These are phyloP conservation scores for Taenaris catops DNA, from an alignment of 2,888 invertebrate genomes.

Conservation along the genomic window DNA sequence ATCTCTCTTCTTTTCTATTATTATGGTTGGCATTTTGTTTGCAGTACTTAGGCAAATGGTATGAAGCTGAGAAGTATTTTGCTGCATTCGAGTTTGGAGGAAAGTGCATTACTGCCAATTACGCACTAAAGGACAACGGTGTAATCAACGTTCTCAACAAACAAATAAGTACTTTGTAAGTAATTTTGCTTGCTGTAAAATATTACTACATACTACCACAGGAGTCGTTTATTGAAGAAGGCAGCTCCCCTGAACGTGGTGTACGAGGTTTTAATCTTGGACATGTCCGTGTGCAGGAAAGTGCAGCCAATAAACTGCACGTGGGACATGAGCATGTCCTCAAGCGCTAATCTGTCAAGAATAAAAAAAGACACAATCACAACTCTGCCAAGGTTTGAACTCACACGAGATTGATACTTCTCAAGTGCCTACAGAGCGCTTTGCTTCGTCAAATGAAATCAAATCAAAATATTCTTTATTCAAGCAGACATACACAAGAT, in stretches of 20 bases:
- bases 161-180: constrained; percentile 64
- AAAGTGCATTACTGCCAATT: constrained; percentile 86
- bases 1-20: too few relatives aligned
- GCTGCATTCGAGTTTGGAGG: constrained; percentile 87
- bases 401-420: too few relatives aligned
- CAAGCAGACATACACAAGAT: too few relatives aligned
- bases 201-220: too few relatives aligned
- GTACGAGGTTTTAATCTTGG: constrained; percentile 85
- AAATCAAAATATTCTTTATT: too few relatives aligned
- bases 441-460: too few relatives aligned
- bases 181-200: constrained; percentile 25
- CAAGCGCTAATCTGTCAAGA: too few relatives aligned
- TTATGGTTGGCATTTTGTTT: constrained; percentile 29
- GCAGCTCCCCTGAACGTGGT: constrained; percentile 82
- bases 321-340: constrained; percentile 84
- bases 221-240: constrained; percentile 82
- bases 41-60: constrained; percentile 89
- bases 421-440: too few relatives aligned
- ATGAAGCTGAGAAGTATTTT: constrained; percentile 87
- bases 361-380: too few relatives aligned
- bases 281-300: constrained; percentile 84
- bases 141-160: constrained; percentile 69
- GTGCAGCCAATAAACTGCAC: constrained; percentile 85
- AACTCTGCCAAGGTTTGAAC: too few relatives aligned
- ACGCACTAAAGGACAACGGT: constrained; percentile 62